Percentiles rank a stretch among this genome's conserved stretches.
Evolutionary conservation across 2,888 invertebrate genomes (phyloP).

Genomic region (Nephrotoma flavescens): DNA sequence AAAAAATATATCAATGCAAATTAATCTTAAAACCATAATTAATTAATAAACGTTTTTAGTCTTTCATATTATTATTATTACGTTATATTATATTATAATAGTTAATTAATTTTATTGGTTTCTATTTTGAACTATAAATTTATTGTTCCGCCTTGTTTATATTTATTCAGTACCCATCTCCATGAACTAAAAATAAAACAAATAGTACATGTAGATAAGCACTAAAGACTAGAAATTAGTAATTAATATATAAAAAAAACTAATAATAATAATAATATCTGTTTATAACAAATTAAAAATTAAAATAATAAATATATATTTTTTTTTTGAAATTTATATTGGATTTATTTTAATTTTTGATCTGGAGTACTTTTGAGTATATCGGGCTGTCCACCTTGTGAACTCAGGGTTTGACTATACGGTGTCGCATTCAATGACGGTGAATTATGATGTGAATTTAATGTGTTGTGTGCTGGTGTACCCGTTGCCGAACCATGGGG

Average conservation of each 20-base stretch:
- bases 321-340: not conserved
- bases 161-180: not conserved
- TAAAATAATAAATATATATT: not conserved
- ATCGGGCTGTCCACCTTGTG: conserved; percentile 54
- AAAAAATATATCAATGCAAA: not conserved
- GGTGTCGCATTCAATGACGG: conserved; percentile 30
- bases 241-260: not conserved
- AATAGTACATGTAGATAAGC: not conserved
- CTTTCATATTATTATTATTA: not conserved
- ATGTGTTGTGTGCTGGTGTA: conserved; percentile 39
- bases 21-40: not conserved
- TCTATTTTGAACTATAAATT: not conserved
- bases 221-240: not conserved
- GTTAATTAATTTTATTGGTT: not conserved
- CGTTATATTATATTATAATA: not conserved
- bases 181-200: not conserved
- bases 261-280: not conserved
- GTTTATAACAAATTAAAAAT: not conserved
- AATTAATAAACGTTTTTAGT: not conserved
- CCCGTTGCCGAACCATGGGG: conserved; percentile 22
- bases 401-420: conserved; percentile 31
- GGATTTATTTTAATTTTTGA: conserved; percentile 36
- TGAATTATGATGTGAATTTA: conserved; percentile 38
- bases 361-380: conserved; percentile 77
- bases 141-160: not conserved